Evolutionary conservation across 2,113 vertebrate species (phyloP), one percentile per base, ranked within the genome.

Genomic region (Phrynosoma platyrhinos): DNA sequence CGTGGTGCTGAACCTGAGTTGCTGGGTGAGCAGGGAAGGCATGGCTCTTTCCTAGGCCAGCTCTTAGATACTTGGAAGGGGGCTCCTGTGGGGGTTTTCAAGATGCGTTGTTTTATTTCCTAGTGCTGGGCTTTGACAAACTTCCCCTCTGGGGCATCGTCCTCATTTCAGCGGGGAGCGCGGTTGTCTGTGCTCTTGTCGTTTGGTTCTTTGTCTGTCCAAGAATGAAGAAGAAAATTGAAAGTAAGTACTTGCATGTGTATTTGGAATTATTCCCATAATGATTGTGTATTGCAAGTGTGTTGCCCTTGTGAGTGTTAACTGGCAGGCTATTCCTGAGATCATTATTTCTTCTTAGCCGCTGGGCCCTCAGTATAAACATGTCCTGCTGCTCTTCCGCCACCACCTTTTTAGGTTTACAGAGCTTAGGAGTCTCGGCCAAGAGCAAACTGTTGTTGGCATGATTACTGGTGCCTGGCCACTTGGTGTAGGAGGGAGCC

Each of bases 131-230:
- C 94, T 98, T 98, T 93, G 97, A 99, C 97, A 97, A 94, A 94
- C 89, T 98, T 94, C 98, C 98, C 76, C 97, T 98, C 96, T 99
- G 98, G 98, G 98, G 97, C 71, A 98, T 97, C 76, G 93, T 98
- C 91, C 96, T 98, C 90, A 98, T 99, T 95, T 97, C 98, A 40
- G 91, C 97, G 93, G 98, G 97, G 91, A 98, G 96, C 91, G 98
- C 97, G 88, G 52, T 97, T 86, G 27, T 97, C 93, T 98, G 98
- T 87, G 98, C 98, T 91, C 90, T 98, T 85, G 0, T 98, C 84
- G 98, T 99, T 93, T 99, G 98, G 98, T 98, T 98, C 94, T 89
- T 98, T 93, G 97, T 99, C 66, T 99, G 99, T 95, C 99, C 98
- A 0, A 97, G 94, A 88, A 98, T 99, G 96, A 98, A 97, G 96